phyloP scores from a whole-genome alignment of 2,888 invertebrate species.

The Auanema sp. region DNA sequence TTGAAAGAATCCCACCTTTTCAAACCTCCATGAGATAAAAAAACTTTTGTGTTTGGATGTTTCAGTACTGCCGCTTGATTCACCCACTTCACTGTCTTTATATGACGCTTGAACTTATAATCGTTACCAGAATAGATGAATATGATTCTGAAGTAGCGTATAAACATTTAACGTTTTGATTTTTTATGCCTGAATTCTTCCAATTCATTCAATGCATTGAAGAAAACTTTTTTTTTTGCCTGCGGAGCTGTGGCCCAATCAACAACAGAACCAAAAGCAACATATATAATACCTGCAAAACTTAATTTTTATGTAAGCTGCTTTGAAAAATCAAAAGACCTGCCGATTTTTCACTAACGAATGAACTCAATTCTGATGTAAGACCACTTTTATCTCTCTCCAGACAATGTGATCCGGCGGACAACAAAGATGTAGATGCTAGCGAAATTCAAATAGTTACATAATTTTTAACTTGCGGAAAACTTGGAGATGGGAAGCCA shows the following conservation, averaged over 20 bases:
- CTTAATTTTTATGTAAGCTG: neutral
- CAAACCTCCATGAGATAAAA: neutral
- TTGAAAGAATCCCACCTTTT: neutral
- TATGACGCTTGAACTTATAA: neutral
- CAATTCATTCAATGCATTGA: neutral
- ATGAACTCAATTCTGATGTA: neutral
- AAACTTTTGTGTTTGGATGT: conserved; percentile 3
- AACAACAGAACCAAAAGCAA: neutral
- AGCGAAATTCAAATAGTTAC: too few species aligned
- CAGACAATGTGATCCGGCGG: too few species aligned
- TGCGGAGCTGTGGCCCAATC: neutral
- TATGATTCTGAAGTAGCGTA: neutral
- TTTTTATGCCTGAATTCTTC: neutral
- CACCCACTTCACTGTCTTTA: neutral
- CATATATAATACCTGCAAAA: neutral
- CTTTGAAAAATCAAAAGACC: neutral
- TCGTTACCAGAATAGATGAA: neutral
- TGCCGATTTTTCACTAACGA: neutral
- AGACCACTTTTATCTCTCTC: too few species aligned
- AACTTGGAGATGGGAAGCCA: neutral
- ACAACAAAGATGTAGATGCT: too few species aligned
- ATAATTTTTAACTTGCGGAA: neutral
- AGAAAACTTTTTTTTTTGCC: neutral
- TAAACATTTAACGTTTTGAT: neutral
- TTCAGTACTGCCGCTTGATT: neutral